Conservation (phyloP, 2,113 vertebrate genomes). For the Nestor notabilis region DNA sequence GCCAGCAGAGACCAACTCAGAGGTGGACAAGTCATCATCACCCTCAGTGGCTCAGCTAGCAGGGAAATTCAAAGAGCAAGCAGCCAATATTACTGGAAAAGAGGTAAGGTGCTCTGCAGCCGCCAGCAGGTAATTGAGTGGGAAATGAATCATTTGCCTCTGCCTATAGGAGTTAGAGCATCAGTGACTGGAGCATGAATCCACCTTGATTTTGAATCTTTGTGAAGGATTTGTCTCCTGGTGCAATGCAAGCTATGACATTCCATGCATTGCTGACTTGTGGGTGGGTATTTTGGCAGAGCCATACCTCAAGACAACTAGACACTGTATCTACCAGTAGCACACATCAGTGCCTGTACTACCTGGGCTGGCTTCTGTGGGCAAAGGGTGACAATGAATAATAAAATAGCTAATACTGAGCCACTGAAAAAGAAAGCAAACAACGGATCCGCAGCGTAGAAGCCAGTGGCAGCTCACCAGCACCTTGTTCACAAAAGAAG, state of each 20-base stretch:
- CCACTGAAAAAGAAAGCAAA: not conserved
- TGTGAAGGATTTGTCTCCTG: not conserved
- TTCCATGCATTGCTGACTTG: not conserved
- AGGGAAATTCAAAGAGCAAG: slow-evolving; percentile 77
- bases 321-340: not conserved
- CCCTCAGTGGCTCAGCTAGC: slow-evolving; percentile 80
- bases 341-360: not conserved
- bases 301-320: not conserved
- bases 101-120: slow-evolving; percentile 72
- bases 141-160: not conserved
- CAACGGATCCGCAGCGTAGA: not conserved
- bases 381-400: not conserved
- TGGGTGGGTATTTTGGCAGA: not conserved
- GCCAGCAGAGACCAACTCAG: slow-evolving; percentile 52
- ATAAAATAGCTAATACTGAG: not conserved
- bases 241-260: not conserved
- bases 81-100: slow-evolving; percentile 57
- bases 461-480: not conserved
- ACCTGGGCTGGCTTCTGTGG: not conserved
- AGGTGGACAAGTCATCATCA: slow-evolving; percentile 60
- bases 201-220: not conserved
- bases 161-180: not conserved
- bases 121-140: not conserved
- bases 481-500: not conserved
- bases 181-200: not conserved